Conservation (phyloP, 2,113 vertebrate species). For the Eurystomus gularis region DNA sequence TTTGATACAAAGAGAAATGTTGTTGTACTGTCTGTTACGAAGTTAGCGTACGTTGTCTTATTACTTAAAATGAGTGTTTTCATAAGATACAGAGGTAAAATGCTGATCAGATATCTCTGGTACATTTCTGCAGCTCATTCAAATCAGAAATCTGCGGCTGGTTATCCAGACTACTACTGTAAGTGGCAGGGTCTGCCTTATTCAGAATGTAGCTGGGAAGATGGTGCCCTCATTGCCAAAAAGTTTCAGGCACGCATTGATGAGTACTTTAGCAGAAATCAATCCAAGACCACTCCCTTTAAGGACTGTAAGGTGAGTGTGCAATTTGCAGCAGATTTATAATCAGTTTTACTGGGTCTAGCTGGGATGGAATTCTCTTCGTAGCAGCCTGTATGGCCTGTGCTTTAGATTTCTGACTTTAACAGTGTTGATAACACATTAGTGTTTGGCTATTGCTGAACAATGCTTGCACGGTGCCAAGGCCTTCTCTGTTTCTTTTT, state of each 20-base stretch:
- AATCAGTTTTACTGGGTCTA: not conserved
- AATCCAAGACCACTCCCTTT: slow-evolving; percentile 93
- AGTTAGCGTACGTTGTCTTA: not conserved
- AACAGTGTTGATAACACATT: not conserved
- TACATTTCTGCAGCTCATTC: slow-evolving; percentile 86
- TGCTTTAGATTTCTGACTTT: not conserved
- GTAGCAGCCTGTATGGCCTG: not conserved
- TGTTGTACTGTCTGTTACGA: not conserved
- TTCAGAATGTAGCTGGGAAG: slow-evolving; percentile 98
- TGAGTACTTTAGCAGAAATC: slow-evolving; percentile 93
- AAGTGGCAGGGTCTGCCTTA: slow-evolving; percentile 98
- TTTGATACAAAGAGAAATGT: not conserved
- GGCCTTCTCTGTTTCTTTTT: not conserved
- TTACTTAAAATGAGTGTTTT: not conserved
- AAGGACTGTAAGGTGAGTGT: slow-evolving; percentile 93
- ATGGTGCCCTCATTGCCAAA: slow-evolving; percentile 90
- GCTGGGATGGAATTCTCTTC: not conserved
- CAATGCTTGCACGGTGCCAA: not conserved
- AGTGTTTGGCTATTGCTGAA: not conserved
- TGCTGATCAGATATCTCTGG: not conserved
- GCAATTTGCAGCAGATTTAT: not conserved
- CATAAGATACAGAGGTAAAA: not conserved
- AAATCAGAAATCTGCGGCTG: slow-evolving; percentile 96
- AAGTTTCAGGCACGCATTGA: slow-evolving; percentile 95
- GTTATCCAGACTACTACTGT: slow-evolving; percentile 97